These are phyloP conservation scores for Rhaphigaster nebulosa DNA, from an alignment of 2,888 invertebrate genomes.

Conservation along the genomic window DNA sequence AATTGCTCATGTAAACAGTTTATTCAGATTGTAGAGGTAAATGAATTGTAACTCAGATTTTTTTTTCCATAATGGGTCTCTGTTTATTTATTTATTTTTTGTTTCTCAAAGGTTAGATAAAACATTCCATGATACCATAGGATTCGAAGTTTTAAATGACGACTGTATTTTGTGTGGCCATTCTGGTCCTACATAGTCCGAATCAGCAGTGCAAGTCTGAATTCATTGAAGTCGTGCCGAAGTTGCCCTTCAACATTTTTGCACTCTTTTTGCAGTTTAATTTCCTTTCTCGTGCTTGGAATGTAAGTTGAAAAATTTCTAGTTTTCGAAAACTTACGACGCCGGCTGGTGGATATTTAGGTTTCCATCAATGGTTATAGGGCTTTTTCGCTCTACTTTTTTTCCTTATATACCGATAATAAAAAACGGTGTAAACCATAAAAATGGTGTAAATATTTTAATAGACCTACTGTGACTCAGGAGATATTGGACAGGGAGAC, in stretches of 20 bases:
- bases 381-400: background rate
- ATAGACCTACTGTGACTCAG: conserved; percentile 11
- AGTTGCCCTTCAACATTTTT: conserved; percentile 12
- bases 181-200: background rate
- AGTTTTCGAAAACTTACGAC: background rate
- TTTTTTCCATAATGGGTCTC: too few species aligned
- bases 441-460: conserved; percentile 57
- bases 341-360: background rate
- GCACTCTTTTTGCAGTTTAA: background rate
- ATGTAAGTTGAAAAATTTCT: background rate
- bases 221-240: conserved; percentile 5
- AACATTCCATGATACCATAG: too few species aligned
- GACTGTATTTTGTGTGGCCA: background rate
- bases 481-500: conserved; percentile 49
- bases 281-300: background rate
- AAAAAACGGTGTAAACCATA: background rate
- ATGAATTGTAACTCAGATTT: too few species aligned
- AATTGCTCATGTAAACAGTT: too few species aligned
- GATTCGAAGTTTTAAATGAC: background rate
- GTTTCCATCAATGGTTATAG: background rate
- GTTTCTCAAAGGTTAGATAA: background rate
- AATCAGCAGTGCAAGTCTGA: background rate
- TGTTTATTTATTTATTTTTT: too few species aligned
- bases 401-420: background rate
- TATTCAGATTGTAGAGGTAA: too few species aligned